These are phyloP conservation scores for Subanguina moxae DNA, from an alignment of 1,140 invertebrate species.

Conservation along the genomic window DNA sequence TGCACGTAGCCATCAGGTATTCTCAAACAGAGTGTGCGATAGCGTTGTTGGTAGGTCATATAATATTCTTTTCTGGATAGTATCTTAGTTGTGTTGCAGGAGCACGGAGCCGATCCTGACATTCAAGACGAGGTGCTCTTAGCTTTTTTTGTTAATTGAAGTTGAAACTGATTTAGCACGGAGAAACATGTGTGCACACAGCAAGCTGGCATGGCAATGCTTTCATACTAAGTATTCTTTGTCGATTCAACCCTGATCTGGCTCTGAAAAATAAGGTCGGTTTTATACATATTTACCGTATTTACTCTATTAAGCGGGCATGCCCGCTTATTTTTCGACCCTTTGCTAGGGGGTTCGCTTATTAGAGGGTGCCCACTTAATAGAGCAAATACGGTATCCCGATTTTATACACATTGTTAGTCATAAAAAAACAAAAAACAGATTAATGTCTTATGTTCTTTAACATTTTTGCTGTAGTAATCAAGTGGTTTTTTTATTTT, in stretches of 20 bases:
- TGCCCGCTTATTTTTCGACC: too few species aligned
- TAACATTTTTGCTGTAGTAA: too few species aligned
- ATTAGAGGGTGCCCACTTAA: too few species aligned
- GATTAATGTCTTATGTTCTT: too few species aligned
- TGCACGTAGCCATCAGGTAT: slow-evolving; percentile 66
- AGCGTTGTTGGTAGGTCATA: slow-evolving; percentile 5
- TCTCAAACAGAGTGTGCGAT: slow-evolving; percentile 59
- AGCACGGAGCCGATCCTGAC: slow-evolving; percentile 62
- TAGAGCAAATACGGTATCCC: too few species aligned
- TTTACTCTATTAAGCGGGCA: too few species aligned
- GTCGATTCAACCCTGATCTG: slow-evolving; percentile 61
- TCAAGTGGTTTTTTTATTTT: too few species aligned
- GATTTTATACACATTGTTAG: too few species aligned
- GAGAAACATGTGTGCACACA: slow-evolving; percentile 42
- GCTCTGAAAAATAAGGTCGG: slow-evolving; percentile 61
- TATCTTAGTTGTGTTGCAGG: slow-evolving; percentile 60
- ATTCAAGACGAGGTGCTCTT: slow-evolving; percentile 63
- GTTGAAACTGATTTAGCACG: slow-evolving; percentile 29
- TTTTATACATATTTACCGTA: not conserved
- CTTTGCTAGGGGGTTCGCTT: too few species aligned
- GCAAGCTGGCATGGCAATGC: slow-evolving; percentile 46
- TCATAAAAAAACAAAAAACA: too few species aligned
- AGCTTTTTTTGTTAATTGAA: not conserved
- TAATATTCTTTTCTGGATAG: not conserved
- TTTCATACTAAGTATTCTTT: slow-evolving; percentile 63